Evolutionary conservation across 2,797 vertebrate genomes (phyloP), one percentile per base, ranked within the genome.

Genomic region (Chelonia mydas): DNA sequence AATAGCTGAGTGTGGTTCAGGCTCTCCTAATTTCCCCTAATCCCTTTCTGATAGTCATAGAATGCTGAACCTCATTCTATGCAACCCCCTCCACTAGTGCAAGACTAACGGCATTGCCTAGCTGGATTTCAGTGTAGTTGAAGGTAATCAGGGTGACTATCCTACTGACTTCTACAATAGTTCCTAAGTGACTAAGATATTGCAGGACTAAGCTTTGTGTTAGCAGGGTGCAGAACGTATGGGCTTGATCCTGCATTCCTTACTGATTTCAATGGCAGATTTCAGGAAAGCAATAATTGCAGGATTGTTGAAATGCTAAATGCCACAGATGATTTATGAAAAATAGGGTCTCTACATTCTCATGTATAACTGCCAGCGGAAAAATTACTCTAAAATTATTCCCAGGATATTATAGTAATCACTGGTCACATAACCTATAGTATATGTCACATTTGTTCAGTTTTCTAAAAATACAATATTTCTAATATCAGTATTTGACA

Each of bases 31-130:
- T 74, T 45, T 74, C 10, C 23, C 21, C 23, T 74, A 7, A 0
- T 45, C 59, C n/a, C 72, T 12, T n/a, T 87, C 17, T 85, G 80
- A 88, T 83, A 92, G 68, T 85, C 87, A 65, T 53, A 82, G 33
- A 91, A 86, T 61, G 68, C 81, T 11, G 41, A 0, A 1, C 47
- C 79, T 61, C 55, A 92, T 84, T 16, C 68, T 45, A 74, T 87
- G 76, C 79, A 74, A 45, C 33, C 0, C 0, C 76, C 47, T 13
- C 68, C 68, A 53, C 15, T 87, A 81, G 81, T 41, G 51, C 4
- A 81, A 33, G 37, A 68, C 49, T 91, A 91, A 81, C n/a, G 59
- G 57, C 7, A 0, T 0, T 68, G n/a, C 17, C 65, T 19, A 19
- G 17, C 7, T 37, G n/a, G 1, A 55, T 37, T 85, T 49, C 78